Evolutionary conservation across 2,797 vertebrate species (phyloP), one percentile per base, ranked within the genome.

Genomic region (Melanotaenia parkinsoni): DNA sequence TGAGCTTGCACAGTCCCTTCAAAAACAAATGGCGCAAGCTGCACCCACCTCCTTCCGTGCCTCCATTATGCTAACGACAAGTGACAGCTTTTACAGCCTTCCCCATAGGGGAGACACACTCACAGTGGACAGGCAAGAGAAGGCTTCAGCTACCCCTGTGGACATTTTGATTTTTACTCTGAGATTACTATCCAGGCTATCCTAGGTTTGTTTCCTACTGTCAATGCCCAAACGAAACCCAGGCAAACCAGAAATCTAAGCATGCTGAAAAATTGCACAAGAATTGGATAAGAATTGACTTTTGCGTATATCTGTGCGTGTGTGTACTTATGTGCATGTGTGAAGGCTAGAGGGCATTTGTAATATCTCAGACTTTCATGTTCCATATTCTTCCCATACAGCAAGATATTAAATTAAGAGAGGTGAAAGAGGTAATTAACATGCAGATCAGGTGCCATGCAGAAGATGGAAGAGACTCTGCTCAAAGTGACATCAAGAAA

Each of bases 391-490:
- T 79, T 85, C 67, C 30, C 59, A 18, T 56, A n/a, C 37, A 76
- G 74, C 47, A 62, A 84, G 83, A 92, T 88, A 91, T 92, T 88
- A 90, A 91, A 91, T 92, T 84, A 87, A 84, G 54, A 50, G 56
- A 47, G 22, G 77, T 28, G 35, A 85, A 61, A 71, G 59, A 70
- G 74, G 85, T 90, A 89, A 91, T 92, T 93, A 92, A 89, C 82
- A 91, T 91, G 87, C 88, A 91, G 87, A 92, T 88, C 87, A 85
- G 79, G 80, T 70, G 83, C 76, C 73, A 82, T 63, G 50, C 11
- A 7, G 74, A 80, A 64, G 72, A 84, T 47, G 77, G 70, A 76
- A 50, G 66, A 80, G 77, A 70, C 45, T 67, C 54, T 45, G 26
- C 6, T 50, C 54, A 70, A 74, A 71, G 71, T 79, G 73, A 81